Conservation (phyloP, 1,140 invertebrate species). For the Eurytemora carolleeae region DNA sequence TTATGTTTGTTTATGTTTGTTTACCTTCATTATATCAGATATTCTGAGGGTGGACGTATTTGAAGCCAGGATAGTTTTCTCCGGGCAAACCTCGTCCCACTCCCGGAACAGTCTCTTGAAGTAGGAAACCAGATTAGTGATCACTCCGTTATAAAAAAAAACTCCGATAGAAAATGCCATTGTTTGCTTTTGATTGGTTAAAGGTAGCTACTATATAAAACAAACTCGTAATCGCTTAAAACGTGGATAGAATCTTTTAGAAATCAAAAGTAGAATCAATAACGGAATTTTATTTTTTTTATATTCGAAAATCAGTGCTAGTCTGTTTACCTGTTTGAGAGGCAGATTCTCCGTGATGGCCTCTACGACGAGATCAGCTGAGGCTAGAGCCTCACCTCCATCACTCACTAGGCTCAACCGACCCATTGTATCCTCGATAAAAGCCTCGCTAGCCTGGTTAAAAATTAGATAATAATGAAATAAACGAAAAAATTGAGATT, state of each 20-base stretch:
- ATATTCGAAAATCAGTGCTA: not conserved
- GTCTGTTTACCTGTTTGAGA: not conserved
- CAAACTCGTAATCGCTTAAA: not conserved
- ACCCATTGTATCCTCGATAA: too few relatives aligned
- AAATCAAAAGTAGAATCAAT: not conserved
- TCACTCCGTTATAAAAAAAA: not conserved
- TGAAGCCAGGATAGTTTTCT: constrained; percentile 28
- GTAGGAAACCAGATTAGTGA: not conserved
- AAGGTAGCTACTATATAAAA: not conserved
- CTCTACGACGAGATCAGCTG: not conserved
- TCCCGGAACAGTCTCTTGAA: not conserved
- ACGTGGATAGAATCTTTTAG: not conserved
- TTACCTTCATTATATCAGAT: constrained; percentile 29
- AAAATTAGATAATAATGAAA: too few relatives aligned
- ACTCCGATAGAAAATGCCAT: not conserved
- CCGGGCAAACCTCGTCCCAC: not conserved
- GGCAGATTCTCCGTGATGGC: not conserved
- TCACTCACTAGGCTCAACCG: too few relatives aligned
- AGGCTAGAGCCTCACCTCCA: too few relatives aligned
- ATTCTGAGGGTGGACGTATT: constrained; percentile 40
- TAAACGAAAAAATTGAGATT: too few relatives aligned
- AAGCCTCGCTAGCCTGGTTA: too few relatives aligned
- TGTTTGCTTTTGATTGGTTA: not conserved
- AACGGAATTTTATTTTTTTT: not conserved
- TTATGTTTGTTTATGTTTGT: not conserved